phyloP scores from a whole-genome alignment of 2,797 vertebrate genomes.

The Sebastes diaconus region DNA sequence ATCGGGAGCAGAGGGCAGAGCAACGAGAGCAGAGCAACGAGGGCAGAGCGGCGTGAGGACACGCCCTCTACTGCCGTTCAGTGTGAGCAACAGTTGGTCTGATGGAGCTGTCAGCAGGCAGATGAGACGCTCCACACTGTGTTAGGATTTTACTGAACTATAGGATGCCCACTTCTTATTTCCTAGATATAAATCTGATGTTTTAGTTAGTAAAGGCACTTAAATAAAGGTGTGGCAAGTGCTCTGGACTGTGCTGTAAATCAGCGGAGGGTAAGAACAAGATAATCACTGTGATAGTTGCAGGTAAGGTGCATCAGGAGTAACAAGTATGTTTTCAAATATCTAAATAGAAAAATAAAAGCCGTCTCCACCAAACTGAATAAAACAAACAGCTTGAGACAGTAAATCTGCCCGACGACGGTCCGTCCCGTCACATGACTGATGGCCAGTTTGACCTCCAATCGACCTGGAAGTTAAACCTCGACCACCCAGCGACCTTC shows the following conservation, averaged over 20 bases:
- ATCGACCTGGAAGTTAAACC: constrained; percentile 52
- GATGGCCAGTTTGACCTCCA: constrained; percentile 41
- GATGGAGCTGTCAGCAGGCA: too few relatives aligned
- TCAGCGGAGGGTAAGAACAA: background rate
- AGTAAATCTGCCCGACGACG: constrained; percentile 12
- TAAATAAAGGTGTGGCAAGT: background rate
- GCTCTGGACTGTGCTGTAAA: background rate
- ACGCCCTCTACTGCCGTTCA: too few relatives aligned
- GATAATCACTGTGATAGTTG: background rate
- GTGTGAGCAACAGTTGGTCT: too few relatives aligned
- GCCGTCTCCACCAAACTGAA: background rate
- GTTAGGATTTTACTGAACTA: background rate
- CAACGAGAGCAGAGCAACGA: too few relatives aligned
- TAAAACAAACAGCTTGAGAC: background rate
- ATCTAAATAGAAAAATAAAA: background rate
- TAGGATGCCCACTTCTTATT: background rate
- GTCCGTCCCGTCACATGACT: constrained; percentile 31
- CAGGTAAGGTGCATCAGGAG: background rate
- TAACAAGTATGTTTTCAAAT: background rate
- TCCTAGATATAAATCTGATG: background rate
- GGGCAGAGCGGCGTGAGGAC: too few relatives aligned
- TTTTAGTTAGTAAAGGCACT: background rate
- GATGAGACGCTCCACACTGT: too few relatives aligned
- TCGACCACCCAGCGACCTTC: background rate
- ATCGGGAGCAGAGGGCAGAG: too few relatives aligned